Evolutionary conservation across 2,797 vertebrate species (phyloP).

Genomic region (Neosilurus hyrtlii): DNA sequence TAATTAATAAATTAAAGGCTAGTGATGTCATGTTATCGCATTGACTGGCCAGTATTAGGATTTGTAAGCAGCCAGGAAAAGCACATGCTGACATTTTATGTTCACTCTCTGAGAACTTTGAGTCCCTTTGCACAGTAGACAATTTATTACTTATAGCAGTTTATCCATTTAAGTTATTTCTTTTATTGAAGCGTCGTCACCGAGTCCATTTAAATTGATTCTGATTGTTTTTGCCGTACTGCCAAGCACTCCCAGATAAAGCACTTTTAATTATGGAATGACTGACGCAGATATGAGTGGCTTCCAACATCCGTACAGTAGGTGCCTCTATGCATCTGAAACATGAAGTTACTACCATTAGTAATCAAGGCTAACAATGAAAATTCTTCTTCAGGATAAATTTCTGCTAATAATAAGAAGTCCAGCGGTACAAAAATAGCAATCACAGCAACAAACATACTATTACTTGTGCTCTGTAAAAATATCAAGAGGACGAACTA

Average conservation of each 20-base stretch:
- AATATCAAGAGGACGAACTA: background rate
- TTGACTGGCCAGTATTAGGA: background rate
- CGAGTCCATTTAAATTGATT: background rate
- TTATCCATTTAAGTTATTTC: background rate
- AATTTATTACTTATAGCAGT: background rate
- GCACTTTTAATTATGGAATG: background rate
- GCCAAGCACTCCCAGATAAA: background rate
- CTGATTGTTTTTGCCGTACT: background rate
- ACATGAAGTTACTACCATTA: background rate
- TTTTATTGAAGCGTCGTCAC: background rate
- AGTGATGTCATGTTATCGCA: background rate
- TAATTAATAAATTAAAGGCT: slow-evolving; percentile 30
- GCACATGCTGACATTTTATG: background rate
- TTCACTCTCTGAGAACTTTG: background rate
- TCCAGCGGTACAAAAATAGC: background rate
- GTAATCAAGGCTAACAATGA: background rate
- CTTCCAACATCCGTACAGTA: background rate
- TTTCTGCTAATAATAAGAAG: background rate
- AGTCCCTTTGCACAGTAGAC: background rate
- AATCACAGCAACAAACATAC: background rate
- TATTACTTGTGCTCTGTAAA: background rate
- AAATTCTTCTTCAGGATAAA: background rate
- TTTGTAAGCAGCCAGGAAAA: background rate
- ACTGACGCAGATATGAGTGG: background rate
- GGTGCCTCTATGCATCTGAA: background rate